Percentiles rank a stretch among this genome's conserved stretches.
Evolutionary conservation across 2,888 invertebrate genomes (phyloP).

Genomic region (Cantharis flavilabris): DNA sequence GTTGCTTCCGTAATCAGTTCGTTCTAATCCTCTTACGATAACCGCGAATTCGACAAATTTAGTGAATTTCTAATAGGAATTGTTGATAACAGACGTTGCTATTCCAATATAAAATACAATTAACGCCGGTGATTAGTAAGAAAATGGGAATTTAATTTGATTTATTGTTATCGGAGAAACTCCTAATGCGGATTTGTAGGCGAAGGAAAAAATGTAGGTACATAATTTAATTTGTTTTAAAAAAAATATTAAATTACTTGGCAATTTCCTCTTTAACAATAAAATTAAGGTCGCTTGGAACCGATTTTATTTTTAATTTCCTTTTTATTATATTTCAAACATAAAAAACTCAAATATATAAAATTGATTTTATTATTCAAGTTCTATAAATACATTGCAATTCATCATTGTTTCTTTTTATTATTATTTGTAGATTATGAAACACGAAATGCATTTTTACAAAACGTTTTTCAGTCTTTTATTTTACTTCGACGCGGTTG

Average conservation of each 20-base stretch:
- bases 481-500: neutral
- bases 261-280: neutral
- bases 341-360: neutral
- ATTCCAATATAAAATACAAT: constrained; percentile 16
- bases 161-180: constrained; percentile 3
- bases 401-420: neutral
- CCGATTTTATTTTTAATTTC: neutral
- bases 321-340: neutral
- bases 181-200: neutral
- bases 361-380: constrained; percentile 3
- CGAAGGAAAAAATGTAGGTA: neutral
- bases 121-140: constrained; percentile 9
- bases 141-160: constrained; percentile 16
- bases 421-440: neutral
- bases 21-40: constrained; percentile 39
- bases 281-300: neutral
- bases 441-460: constrained; percentile 13
- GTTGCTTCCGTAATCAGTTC: constrained; percentile 43
- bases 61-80: constrained; percentile 13
- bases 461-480: neutral
- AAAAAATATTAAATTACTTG: neutral
- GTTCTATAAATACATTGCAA: neutral
- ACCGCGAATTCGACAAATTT: constrained; percentile 23
- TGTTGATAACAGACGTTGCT: constrained; percentile 22
- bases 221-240: neutral